Conservation (phyloP, 2,113 vertebrate species). For the Mobula hypostoma region DNA sequence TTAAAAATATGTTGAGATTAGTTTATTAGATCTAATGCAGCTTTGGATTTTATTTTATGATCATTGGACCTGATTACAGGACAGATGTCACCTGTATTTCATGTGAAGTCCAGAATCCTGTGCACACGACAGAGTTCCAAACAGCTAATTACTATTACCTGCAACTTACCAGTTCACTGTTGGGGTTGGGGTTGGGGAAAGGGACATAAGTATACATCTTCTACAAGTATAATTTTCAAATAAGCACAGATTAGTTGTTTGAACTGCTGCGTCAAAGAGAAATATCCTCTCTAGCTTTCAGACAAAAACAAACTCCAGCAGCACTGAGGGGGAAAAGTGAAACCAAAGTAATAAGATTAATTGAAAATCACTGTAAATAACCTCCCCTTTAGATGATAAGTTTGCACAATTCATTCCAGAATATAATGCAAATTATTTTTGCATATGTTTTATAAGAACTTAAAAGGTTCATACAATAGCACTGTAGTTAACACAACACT, state of each 20-base stretch:
- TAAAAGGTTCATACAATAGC: background rate
- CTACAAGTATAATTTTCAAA: conserved; percentile 17
- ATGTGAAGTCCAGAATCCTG: conserved; percentile 19
- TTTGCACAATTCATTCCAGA: background rate
- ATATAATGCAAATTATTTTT: background rate
- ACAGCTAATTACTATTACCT: background rate
- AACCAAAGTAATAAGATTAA: background rate
- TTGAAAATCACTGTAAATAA: background rate
- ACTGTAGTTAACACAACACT: no score
- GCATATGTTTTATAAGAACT: background rate
- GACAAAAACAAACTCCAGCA: background rate
- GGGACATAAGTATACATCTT: background rate
- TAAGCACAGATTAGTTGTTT: background rate
- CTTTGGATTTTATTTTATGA: background rate
- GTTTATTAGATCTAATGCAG: background rate
- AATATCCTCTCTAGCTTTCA: background rate
- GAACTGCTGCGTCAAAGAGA: background rate
- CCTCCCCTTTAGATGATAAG: background rate
- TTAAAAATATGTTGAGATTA: background rate
- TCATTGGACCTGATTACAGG: background rate
- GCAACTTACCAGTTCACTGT: background rate
- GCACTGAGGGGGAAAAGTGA: background rate
- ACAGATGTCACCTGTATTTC: background rate
- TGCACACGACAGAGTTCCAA: conserved; percentile 13
- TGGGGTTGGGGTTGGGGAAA: background rate